A percentile compares a stretch with the other conserved stretches of the same genome.
phyloP scores from a whole-genome alignment of 2,797 vertebrate genomes.

The Cercopithecus hamlyni region DNA sequence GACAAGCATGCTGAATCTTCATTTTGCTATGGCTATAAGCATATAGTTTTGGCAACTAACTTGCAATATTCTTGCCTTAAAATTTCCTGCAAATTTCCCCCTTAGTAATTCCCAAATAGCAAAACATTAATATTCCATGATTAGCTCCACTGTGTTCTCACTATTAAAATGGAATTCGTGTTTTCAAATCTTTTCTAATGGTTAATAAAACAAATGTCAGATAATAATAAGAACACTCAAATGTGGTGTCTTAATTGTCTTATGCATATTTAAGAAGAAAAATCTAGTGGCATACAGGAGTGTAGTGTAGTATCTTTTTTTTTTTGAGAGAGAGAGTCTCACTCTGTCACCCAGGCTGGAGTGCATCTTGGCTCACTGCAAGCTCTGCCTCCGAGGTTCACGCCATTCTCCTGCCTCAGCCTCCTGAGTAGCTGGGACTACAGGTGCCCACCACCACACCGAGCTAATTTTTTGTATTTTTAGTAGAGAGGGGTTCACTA shows the following conservation, averaged over 20 bases:
- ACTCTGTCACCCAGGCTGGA: neutral
- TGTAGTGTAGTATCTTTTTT: neutral
- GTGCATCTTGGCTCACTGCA: neutral
- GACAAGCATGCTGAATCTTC: slow-evolving; percentile 6
- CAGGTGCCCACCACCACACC: neutral
- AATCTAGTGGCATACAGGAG: neutral
- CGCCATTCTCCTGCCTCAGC: neutral
- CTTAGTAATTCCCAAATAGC: neutral
- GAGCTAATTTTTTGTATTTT: neutral
- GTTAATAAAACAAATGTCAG: slow-evolving; percentile 34
- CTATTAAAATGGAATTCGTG: slow-evolving; percentile 12
- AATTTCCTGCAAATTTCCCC: neutral
- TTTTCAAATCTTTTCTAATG: slow-evolving; percentile 34
- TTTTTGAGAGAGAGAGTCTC: neutral
- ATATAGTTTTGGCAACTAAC: slow-evolving; percentile 24
- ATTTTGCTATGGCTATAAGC: neutral
- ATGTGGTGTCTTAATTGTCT: slow-evolving; percentile 26
- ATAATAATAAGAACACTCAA: neutral
- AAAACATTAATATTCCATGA: slow-evolving; percentile 22
- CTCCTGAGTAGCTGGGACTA: neutral
- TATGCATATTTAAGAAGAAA: slow-evolving; percentile 14
- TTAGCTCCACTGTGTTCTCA: neutral
- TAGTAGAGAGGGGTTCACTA: neutral
- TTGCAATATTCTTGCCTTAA: slow-evolving; percentile 49
- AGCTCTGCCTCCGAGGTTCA: neutral